Percentiles rank a stretch among this genome's conserved stretches.
Conservation (phyloP, 1,140 invertebrate genomes). For the Helicoverpa armigera region DNA sequence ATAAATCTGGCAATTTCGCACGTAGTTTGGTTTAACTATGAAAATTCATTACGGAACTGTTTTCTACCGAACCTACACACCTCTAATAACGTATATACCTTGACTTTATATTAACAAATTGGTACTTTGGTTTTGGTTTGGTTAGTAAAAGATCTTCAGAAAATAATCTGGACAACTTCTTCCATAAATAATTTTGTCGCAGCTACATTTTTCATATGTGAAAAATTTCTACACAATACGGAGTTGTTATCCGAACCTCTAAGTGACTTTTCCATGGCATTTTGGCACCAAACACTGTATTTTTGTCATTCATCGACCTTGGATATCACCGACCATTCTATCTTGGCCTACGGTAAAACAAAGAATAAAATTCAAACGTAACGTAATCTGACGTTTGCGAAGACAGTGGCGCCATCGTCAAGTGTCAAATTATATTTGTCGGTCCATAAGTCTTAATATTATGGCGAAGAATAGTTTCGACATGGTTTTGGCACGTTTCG, state of each 20-base stretch:
- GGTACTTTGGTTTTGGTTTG: no score
- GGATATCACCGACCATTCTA: not conserved
- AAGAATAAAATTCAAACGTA: not conserved
- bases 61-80: no score
- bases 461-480: conserved; percentile 28
- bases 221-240: conserved; percentile 3
- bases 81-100: no score
- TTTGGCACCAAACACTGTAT: conserved; percentile 18
- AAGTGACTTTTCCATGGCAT: conserved; percentile 6
- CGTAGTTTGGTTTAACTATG: not conserved
- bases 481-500: conserved; percentile 49
- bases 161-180: no score
- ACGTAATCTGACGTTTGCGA: not conserved
- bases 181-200: no score
- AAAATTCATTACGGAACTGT: not conserved
- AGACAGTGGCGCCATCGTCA: conserved; percentile 2
- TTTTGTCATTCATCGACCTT: conserved; percentile 24
- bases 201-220: no score
- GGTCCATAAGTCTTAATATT: conserved; percentile 1
- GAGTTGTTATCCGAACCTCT: not conserved
- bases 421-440: conserved; percentile 4
- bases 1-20: not conserved
- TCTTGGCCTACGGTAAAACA: not conserved
- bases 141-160: no score
- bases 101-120: no score